phyloP scores from a whole-genome alignment of 2,113 vertebrate genomes.

The Heterocephalus glaber region DNA sequence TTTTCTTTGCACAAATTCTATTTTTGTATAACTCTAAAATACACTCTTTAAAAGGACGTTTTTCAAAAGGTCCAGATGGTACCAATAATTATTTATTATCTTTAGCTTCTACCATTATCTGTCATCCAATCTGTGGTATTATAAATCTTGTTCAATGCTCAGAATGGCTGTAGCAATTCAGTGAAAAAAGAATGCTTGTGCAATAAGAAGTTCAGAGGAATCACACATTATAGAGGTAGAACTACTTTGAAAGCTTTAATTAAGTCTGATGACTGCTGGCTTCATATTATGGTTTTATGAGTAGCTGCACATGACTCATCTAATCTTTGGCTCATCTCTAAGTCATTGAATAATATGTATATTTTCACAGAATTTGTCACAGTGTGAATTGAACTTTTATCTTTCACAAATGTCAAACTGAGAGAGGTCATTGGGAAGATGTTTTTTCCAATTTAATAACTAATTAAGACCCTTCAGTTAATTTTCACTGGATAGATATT shows the following conservation, averaged over 20 bases:
- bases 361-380: slow-evolving; percentile 24
- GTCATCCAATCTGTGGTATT: slow-evolving; percentile 83
- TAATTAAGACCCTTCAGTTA: background rate
- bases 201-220: slow-evolving; percentile 71
- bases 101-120: slow-evolving; percentile 83
- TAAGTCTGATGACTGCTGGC: slow-evolving; percentile 47
- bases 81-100: slow-evolving; percentile 86
- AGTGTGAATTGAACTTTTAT: slow-evolving; percentile 42
- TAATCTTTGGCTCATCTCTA: slow-evolving; percentile 8
- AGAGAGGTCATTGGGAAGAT: background rate
- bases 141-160: slow-evolving; percentile 82
- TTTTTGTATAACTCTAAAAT: slow-evolving; percentile 75
- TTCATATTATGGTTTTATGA: slow-evolving; percentile 45
- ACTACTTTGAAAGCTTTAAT: slow-evolving; percentile 62
- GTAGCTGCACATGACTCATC: background rate
- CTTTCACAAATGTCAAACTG: background rate
- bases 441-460: background rate
- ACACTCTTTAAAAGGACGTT: slow-evolving; percentile 74
- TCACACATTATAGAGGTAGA: slow-evolving; percentile 35
- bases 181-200: slow-evolving; percentile 70
- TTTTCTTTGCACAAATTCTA: slow-evolving; percentile 80
- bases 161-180: slow-evolving; percentile 67
- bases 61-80: slow-evolving; percentile 84
- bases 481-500: background rate
- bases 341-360: slow-evolving; percentile 13